phyloP scores from a whole-genome alignment of 2,113 vertebrate genomes.

The Charadrius vociferus region DNA sequence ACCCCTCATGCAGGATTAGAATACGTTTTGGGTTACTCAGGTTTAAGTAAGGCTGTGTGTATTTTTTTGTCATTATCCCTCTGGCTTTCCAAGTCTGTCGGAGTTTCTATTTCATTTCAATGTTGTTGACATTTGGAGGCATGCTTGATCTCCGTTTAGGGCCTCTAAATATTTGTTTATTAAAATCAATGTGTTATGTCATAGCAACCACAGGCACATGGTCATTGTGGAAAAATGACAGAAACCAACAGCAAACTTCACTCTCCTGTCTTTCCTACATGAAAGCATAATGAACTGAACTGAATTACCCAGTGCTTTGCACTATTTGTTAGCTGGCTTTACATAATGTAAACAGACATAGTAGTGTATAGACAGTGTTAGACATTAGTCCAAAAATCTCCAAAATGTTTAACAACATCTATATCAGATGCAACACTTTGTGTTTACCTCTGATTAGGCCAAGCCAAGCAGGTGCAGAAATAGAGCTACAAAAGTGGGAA shows the following conservation, averaged over 20 bases:
- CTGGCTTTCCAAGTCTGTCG: background rate
- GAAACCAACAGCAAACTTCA: background rate
- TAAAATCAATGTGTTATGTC: background rate
- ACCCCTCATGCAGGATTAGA: background rate
- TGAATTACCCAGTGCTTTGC: background rate
- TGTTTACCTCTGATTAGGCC: background rate
- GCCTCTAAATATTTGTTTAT: background rate
- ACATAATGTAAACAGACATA: background rate
- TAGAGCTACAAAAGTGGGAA: background rate
- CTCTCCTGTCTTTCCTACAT: background rate
- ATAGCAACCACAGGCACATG: background rate
- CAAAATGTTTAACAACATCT: background rate
- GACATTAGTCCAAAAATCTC: background rate
- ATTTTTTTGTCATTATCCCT: background rate
- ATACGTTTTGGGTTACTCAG: background rate
- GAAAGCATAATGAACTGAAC: background rate
- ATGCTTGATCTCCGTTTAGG: background rate
- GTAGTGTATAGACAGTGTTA: background rate
- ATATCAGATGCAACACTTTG: background rate
- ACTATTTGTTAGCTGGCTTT: background rate
- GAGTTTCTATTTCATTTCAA: background rate
- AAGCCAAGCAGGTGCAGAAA: background rate
- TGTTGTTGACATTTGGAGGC: background rate
- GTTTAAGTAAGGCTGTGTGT: background rate
- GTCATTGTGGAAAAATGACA: background rate